Evolutionary conservation across 2,113 vertebrate species (phyloP).

Genomic region (Colinus virginianus): DNA sequence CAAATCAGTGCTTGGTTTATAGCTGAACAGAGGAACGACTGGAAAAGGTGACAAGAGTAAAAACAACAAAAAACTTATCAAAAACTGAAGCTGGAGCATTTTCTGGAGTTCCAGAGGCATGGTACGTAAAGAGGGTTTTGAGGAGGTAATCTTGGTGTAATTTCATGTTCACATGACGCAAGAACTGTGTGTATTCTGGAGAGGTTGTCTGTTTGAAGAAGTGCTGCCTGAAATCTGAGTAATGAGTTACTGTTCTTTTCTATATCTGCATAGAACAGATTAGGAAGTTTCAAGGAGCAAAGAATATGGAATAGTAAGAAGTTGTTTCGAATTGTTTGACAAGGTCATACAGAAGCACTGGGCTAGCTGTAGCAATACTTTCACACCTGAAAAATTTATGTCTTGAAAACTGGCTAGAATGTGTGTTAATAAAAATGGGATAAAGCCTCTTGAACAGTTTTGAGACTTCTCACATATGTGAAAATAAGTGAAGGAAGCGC

Average conservation of each 20-base stretch:
- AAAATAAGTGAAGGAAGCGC: background rate
- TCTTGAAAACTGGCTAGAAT: background rate
- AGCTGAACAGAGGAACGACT: background rate
- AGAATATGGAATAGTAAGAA: background rate
- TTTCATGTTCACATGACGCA: background rate
- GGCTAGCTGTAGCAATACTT: background rate
- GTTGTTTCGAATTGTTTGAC: background rate
- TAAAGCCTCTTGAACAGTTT: background rate
- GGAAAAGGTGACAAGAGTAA: background rate
- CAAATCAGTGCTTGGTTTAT: fast-evolving
- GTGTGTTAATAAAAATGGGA: background rate
- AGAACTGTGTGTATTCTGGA: background rate
- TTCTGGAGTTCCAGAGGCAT: fast-evolving
- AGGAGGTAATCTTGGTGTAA: background rate
- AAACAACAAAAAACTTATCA: background rate
- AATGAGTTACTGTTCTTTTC: background rate
- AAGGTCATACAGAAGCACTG: background rate
- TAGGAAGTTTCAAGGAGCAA: background rate
- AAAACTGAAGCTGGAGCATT: background rate
- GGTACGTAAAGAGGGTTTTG: fast-evolving
- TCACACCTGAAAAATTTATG: fast-evolving
- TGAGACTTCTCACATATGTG: background rate
- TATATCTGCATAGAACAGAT: background rate
- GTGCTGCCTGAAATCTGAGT: background rate
- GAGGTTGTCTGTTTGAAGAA: background rate